phyloP scores from a whole-genome alignment of 2,113 vertebrate genomes.

The Tachuris rubrigastra region DNA sequence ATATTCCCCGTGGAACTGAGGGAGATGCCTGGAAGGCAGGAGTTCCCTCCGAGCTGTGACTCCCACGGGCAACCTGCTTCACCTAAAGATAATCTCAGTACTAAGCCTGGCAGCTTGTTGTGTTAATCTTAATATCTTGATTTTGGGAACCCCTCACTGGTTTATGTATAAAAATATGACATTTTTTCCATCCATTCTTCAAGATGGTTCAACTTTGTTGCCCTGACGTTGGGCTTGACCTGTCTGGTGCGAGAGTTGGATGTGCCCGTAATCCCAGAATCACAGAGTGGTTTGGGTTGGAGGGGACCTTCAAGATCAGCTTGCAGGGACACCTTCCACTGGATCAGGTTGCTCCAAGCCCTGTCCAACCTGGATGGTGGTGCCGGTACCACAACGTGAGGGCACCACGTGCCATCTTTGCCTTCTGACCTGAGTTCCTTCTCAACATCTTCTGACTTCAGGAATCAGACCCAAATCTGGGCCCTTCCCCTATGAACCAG shows the following conservation, averaged over 20 bases:
- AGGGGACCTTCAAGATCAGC: neutral
- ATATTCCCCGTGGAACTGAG: neutral
- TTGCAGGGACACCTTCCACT: neutral
- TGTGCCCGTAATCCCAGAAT: neutral
- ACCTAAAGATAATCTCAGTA: neutral
- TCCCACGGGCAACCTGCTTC: fast-evolving
- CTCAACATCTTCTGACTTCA: neutral
- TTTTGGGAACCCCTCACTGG: neutral
- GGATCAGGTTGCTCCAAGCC: neutral
- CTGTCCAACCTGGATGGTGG: neutral
- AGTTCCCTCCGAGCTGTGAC: neutral
- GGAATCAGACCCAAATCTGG: neutral
- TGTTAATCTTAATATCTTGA: neutral
- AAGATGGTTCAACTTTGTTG: fast-evolving
- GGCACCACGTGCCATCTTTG: neutral
- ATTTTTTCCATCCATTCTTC: neutral
- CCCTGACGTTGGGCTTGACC: fast-evolving
- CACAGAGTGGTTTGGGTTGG: neutral
- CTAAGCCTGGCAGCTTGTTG: neutral
- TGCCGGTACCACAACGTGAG: neutral
- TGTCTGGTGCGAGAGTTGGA: neutral
- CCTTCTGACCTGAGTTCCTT: neutral
- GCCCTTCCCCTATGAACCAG: neutral
- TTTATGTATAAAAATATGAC: neutral
- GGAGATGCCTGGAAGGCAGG: neutral